Evolutionary conservation across 2,113 vertebrate species (phyloP).

Genomic region (Accipiter cooperii): DNA sequence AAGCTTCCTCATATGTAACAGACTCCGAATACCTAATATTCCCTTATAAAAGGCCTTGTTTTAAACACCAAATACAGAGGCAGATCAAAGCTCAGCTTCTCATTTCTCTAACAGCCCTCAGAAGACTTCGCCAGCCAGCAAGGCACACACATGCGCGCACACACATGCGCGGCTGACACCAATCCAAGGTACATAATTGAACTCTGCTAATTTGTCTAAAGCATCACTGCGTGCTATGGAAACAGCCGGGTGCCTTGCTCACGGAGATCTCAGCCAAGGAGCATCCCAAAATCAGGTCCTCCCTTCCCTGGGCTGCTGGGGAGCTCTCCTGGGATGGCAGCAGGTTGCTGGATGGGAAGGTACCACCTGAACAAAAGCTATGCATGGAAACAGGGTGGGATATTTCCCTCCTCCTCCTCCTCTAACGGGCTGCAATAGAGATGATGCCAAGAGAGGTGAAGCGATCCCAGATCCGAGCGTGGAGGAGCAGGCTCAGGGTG

Average conservation of each 20-base stretch:
- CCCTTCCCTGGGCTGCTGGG: background rate
- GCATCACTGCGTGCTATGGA: background rate
- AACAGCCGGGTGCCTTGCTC: background rate
- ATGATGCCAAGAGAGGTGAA: background rate
- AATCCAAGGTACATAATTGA: slow-evolving; percentile 18
- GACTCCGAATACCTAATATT: slow-evolving; percentile 63
- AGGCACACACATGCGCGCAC: background rate
- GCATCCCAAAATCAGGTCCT: background rate
- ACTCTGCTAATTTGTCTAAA: slow-evolving; percentile 9
- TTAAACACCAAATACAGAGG: slow-evolving; percentile 66
- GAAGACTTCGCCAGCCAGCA: background rate
- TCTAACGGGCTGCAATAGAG: background rate
- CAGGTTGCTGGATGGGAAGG: background rate
- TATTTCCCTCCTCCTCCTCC: no score
- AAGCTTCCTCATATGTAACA: slow-evolving; percentile 46
- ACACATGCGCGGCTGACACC: background rate
- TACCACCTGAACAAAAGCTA: no score
- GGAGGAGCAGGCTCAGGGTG: background rate
- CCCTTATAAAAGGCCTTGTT: slow-evolving; percentile 66
- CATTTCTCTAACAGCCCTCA: slow-evolving; percentile 50
- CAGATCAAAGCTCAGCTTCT: slow-evolving; percentile 62
- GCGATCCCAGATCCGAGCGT: accelerated
- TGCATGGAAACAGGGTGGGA: accelerated
- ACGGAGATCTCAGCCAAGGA: background rate
- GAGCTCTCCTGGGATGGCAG: background rate